phyloP scores from a whole-genome alignment of 2,113 vertebrate species.

The Scatophagus argus region DNA sequence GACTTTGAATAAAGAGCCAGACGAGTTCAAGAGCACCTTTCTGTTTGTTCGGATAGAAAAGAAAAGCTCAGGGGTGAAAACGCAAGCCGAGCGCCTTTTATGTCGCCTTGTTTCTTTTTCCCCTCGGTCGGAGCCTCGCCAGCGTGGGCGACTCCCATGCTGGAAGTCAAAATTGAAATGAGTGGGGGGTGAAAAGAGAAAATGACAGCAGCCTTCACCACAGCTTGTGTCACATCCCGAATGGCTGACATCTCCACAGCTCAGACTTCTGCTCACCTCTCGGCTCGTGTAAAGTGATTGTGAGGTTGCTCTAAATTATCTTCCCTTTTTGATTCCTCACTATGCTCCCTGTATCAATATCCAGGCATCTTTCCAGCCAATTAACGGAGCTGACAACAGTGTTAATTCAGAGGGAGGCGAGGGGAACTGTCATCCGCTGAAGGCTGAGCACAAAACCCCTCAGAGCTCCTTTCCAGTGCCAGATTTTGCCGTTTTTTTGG shows the following conservation, averaged over 20 bases:
- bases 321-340: background rate
- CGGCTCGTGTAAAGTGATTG: background rate
- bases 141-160: constrained; percentile 11
- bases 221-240: background rate
- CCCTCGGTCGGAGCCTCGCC: background rate
- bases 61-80: background rate
- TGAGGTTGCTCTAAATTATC: constrained; percentile 5
- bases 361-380: constrained; percentile 11
- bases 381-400: constrained; percentile 31
- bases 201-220: background rate
- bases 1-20: background rate
- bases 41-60: background rate
- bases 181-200: constrained; percentile 12
- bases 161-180: constrained; percentile 27
- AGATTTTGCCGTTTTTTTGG: background rate
- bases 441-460: constrained; percentile 22
- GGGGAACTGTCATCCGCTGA: constrained; percentile 2
- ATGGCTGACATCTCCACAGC: background rate
- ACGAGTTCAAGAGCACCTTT: background rate
- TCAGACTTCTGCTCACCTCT: background rate
- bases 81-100: constrained; percentile 1
- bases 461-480: background rate
- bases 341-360: constrained; percentile 9
- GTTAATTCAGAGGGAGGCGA: constrained; percentile 21
- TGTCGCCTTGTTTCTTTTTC: background rate